Evolutionary conservation across 2,797 vertebrate genomes (phyloP), one percentile per base, ranked within the genome.

Genomic region (Centroberyx gerrardi): DNA sequence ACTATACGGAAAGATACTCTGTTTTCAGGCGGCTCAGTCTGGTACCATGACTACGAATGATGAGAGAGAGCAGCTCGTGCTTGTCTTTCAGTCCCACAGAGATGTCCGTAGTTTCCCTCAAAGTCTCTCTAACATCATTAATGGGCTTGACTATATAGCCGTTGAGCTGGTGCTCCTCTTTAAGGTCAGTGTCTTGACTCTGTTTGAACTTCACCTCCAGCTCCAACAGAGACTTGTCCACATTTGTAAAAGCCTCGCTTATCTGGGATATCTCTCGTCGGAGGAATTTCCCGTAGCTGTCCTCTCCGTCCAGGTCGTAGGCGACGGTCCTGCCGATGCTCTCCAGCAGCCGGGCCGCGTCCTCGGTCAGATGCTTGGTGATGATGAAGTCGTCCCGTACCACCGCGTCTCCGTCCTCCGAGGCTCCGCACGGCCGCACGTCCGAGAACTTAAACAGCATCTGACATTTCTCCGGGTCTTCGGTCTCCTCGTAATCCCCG

Each of bases 151-250:
- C 70, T 48, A 97, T 96, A 76, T 95, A 92, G 62, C 96, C 95
- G 58, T 94, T 95, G 78, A 98, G 94, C 66, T 96, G 95, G 48
- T 94, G 93, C 73, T 97, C 97, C 87, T 98, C 97, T 83, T 89
- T 93, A 84, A 95, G 92, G 59, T 97, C 97, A 3, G 93, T 96
- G 17, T 98, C 97, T 74, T 98, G 98, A 33, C 97, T 97, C 73
- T 97, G 96, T 0, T 96, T 97, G 75, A 99, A 99, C 87, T 99
- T 99, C 78, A 94, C 94, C 84, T 99, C 98, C 88, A 99, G 94
- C 90, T 99, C 98, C 36, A 95, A 85, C 74, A 99, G 96, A 1
- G 98, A 97, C 70, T 95, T 96, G 87, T 98, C 98, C 53, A 98
- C 98, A 83, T 85, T 95, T 29, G 96, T 93, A 82, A 99, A 99